Percentiles rank a stretch among this genome's conserved stretches.
Conservation (phyloP, 2,113 vertebrate species). For the Chlorodrepanis virens region DNA sequence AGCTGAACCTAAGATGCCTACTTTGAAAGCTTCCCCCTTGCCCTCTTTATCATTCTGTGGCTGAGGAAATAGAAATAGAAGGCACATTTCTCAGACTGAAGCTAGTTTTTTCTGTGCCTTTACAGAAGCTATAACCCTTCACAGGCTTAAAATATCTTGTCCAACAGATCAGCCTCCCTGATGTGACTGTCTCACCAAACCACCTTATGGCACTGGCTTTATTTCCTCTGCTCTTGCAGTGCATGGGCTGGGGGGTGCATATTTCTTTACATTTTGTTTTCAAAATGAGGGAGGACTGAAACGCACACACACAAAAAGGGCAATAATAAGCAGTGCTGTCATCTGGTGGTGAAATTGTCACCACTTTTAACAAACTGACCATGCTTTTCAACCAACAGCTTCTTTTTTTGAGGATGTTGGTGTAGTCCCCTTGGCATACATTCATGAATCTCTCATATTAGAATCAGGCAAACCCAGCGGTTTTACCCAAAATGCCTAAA, state of each 20-base stretch:
- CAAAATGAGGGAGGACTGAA: background rate
- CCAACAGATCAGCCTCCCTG: background rate
- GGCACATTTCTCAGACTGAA: background rate
- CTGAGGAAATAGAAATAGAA: background rate
- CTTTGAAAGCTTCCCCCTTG: constrained; percentile 25
- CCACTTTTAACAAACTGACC: background rate
- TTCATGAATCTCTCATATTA: background rate
- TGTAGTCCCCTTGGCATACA: background rate
- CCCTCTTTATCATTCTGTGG: background rate
- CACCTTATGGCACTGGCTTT: background rate
- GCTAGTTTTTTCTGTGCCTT: background rate
- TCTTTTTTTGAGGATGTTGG: background rate
- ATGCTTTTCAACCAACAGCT: background rate
- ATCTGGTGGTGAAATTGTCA: constrained; percentile 5
- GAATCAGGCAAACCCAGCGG: background rate
- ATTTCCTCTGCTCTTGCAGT: background rate
- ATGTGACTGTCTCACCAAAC: background rate
- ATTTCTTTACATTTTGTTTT: background rate
- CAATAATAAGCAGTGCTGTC: constrained; percentile 2
- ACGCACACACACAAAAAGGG: background rate
- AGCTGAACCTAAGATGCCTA: background rate
- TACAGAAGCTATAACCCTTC: background rate
- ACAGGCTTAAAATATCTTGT: background rate
- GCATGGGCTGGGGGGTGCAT: background rate
- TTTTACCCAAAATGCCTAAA: background rate